Base-by-base conservation (phyloP, 2,888 invertebrate species). In the Hydrotaea cyrtoneurina region DNA sequence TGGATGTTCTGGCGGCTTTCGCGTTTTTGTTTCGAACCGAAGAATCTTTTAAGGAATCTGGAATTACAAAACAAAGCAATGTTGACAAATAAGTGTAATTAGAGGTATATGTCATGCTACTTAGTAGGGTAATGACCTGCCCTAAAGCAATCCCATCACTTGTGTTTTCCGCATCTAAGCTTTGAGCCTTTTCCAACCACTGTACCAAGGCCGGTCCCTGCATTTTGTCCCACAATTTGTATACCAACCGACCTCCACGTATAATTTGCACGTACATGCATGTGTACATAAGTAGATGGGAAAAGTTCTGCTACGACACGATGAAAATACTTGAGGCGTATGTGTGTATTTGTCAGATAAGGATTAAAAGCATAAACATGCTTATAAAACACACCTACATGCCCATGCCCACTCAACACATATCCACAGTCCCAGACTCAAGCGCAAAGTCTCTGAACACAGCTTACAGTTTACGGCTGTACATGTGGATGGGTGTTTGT, bases 301-400 rank as follows among this genome's bases (percentile, higher is more conserved):
- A 50, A 50, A 50, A 50, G 50, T 50, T 50, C 7, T 50, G n/a
- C 50, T 39, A 17, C n/a, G 15, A 64, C 19, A 39, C 23, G n/a
- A 19, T 36, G 50, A 31, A 31, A 31, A 50, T 36, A 31, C 31
- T 43, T 31, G 50, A 36, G 50, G 13, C 53, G 23, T 72, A 19
- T 55, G 72, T 55, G 31, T 19, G 53, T 72, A 55, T 55, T 21
- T 11, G 72, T 39, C 55, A 72, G 36, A 55, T 72, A 57, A 57
- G 55, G 72, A 72, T 72, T 72, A 72, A 53, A 36, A 72, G 55
- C 55, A 53, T 31, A 72, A 72, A 72, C 53, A 53, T 72, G 53
- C 53, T 72, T 53, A 36, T 72, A 36, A 21, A 55, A 57, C 55
- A 72, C 55, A 31, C 36, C 55, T 55, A 66, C 21, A 50, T 17